phyloP scores from a whole-genome alignment of 2,797 vertebrate species.

The Rhinogobio ventralis region DNA sequence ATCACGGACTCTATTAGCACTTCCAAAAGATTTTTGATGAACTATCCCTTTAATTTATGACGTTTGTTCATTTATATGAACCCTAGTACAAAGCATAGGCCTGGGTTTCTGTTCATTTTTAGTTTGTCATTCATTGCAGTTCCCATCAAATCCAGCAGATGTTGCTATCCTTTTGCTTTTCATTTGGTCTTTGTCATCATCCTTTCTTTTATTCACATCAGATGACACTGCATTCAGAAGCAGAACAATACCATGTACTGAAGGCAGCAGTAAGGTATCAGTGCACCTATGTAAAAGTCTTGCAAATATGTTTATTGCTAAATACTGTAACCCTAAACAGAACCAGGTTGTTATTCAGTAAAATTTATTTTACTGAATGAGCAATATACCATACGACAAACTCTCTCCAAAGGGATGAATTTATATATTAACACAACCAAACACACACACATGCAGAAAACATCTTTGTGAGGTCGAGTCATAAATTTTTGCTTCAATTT shows the following conservation, averaged over 20 bases:
- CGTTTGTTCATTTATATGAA: neutral
- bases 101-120: neutral
- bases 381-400: slow-evolving; percentile 5
- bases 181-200: neutral
- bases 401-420: neutral
- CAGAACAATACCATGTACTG: neutral
- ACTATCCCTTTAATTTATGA: neutral
- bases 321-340: neutral
- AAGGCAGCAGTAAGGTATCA: neutral
- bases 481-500: slow-evolving; percentile 62
- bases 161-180: neutral
- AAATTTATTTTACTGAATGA: slow-evolving; percentile 14
- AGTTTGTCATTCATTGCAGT: neutral
- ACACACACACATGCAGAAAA: neutral
- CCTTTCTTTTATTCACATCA: slow-evolving; percentile 35
- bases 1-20: no score
- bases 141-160: slow-evolving; percentile 13
- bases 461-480: slow-evolving; percentile 36
- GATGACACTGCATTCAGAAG: slow-evolving; percentile 40
- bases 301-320: neutral
- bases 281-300: neutral
- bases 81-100: neutral
- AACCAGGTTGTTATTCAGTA: slow-evolving; percentile 41
- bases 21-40: no score
- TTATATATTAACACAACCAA: slow-evolving; percentile 7